Base-by-base conservation (phyloP, 2,797 vertebrate species). In the Garrulus glandarius region DNA sequence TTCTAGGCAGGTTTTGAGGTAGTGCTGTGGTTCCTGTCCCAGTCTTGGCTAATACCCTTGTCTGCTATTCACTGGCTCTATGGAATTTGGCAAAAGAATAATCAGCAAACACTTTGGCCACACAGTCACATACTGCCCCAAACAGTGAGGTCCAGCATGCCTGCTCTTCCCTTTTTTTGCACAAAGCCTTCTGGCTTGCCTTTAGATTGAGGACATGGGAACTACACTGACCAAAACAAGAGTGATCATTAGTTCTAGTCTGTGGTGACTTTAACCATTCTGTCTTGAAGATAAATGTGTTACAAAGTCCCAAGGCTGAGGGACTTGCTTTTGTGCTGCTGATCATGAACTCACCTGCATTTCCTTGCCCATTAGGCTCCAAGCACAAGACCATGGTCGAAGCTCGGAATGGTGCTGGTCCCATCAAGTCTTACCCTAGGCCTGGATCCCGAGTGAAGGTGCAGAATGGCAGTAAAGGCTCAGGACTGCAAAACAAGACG, bases 361-460 rank as follows among this genome's bases (percentile, higher is more conserved):
- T 64, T 89, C 52, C 46, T 71, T 79, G 55, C 53, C 34, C 75
- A 2, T 88, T 97, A 99, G 99, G 99, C 92, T 98, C 99, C 81
- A 99, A 99, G 98, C 99, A 99, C 98, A 99, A 99, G 98, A 99
- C 99, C 9, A 99, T 99, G 99, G 98, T 99, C 4, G 99, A 99
- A 97, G 99, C 99, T 93, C 98, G 99, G 43, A 99, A 99, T 5
- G 99, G 99, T 34, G 99, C 99, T 4, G 99, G 99, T 76, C 99
- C 99, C 11, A 99, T 99, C 96, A 99, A 99, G 95, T 99, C 99
- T 52, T 99, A 99, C 90, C 99, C 99, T 53, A 98, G 99, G 93
- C 98, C 99, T 17, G 99, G 99, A 83, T 98, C 99, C 87, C 98
- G 99, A 93, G 98, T 99, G 97, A 99, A 99, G 98, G 97, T 97